Evolutionary conservation across 2,888 invertebrate genomes (phyloP).

Genomic region (Leucophenga maculata): DNA sequence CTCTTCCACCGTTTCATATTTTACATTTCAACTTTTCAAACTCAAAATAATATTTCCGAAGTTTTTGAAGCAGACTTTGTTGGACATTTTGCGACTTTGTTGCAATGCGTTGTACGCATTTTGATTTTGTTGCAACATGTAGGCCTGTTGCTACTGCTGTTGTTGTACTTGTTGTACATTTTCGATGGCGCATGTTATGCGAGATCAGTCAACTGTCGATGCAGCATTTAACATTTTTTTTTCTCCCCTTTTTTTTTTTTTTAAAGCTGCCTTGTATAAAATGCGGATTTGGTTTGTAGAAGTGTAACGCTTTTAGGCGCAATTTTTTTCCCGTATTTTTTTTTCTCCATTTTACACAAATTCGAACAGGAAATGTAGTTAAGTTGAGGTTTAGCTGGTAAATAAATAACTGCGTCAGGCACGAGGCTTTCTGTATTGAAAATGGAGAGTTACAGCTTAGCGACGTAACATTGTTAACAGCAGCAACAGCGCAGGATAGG

Average conservation of each 20-base stretch:
- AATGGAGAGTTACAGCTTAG: too few species aligned
- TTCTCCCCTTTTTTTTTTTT: neutral
- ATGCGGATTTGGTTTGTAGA: conserved; percentile 24
- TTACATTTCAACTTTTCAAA: conserved; percentile 2
- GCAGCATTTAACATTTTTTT: conserved; percentile 27
- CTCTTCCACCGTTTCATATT: too few species aligned
- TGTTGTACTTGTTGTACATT: conserved; percentile 15
- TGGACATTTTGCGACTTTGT: neutral
- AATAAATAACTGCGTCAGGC: conserved; percentile 23
- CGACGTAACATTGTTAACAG: neutral
- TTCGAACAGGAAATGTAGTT: conserved; percentile 19
- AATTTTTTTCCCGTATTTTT: neutral
- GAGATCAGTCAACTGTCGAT: conserved; percentile 28
- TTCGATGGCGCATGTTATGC: conserved; percentile 28
- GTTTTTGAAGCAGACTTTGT: too few species aligned
- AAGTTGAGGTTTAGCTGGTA: conserved; percentile 11
- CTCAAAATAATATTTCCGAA: too few species aligned
- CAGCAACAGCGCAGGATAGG: neutral
- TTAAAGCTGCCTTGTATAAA: conserved; percentile 13
- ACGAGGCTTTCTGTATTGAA: too few species aligned
- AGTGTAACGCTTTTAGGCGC: conserved; percentile 11
- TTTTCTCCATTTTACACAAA: neutral
- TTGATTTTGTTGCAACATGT: conserved; percentile 30
- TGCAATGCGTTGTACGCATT: conserved; percentile 30
- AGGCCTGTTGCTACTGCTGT: neutral